These are phyloP conservation scores for Megalopta genalis DNA, from an alignment of 1,140 invertebrate species.

Conservation along the genomic window DNA sequence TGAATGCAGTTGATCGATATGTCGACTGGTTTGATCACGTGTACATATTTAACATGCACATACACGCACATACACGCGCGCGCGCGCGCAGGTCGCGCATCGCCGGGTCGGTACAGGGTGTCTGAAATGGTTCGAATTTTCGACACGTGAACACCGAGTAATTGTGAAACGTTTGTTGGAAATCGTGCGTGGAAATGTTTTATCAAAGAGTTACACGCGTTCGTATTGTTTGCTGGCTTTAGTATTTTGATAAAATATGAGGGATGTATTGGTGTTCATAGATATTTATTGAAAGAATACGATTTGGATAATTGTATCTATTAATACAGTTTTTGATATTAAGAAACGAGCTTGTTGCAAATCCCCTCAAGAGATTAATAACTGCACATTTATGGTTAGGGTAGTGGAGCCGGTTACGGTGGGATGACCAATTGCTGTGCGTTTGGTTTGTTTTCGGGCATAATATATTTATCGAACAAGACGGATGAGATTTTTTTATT, in stretches of 20 bases:
- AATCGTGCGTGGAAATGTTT: background rate
- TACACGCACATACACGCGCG: background rate
- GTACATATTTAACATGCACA: constrained; percentile 13
- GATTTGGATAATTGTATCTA: too few species aligned
- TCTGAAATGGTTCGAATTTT: background rate
- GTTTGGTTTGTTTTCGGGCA: too few species aligned
- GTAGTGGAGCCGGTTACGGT: too few species aligned
- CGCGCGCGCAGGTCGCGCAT: background rate
- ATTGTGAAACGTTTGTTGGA: background rate
- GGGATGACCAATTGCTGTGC: too few species aligned
- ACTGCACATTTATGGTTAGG: too few species aligned
- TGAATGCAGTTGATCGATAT: constrained; percentile 61
- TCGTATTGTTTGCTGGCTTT: background rate
- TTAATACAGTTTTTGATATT: too few species aligned
- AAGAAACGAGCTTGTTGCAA: too few species aligned
- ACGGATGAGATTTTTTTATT: too few species aligned
- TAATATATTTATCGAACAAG: too few species aligned
- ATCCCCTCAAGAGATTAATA: too few species aligned
- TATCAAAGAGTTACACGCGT: background rate
- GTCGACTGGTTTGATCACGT: constrained; percentile 41
- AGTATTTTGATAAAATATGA: background rate
- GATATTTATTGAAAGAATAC: too few species aligned
- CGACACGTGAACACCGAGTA: background rate
- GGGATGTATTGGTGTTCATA: background rate
- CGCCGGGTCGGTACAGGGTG: background rate